Evolutionary conservation across 2,113 vertebrate species (phyloP).

Genomic region (Actinemys pallida): DNA sequence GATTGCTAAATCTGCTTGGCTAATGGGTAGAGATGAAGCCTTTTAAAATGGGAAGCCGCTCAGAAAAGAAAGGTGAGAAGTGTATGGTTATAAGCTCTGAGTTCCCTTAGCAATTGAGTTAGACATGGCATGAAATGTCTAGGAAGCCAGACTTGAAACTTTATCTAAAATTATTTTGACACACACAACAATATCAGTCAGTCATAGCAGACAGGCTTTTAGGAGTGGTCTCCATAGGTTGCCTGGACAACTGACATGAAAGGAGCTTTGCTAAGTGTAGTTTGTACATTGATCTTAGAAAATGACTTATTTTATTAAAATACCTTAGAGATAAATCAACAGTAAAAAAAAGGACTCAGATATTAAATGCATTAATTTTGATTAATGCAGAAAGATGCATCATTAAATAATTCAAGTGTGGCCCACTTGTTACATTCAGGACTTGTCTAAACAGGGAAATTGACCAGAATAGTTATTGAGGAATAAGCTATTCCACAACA

Average conservation of each 20-base stretch:
- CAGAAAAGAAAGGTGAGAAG: not conserved
- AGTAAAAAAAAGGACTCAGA: not conserved
- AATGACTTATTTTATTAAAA: not conserved
- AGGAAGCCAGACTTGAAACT: not conserved
- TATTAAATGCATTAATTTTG: not conserved
- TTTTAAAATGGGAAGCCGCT: fast-evolving
- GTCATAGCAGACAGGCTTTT: not conserved
- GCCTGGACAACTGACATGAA: not conserved
- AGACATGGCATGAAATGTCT: not conserved
- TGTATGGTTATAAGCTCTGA: not conserved
- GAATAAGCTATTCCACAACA: not conserved
- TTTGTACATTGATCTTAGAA: not conserved
- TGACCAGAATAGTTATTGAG: not conserved
- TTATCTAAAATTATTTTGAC: constrained; percentile 20
- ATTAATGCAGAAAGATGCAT: not conserved
- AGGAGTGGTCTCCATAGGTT: not conserved
- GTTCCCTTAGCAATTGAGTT: not conserved
- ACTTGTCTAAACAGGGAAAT: not conserved
- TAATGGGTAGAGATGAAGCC: not conserved
- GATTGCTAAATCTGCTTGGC: not conserved
- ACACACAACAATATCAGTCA: not conserved
- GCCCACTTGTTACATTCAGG: not conserved
- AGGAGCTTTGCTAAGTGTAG: fast-evolving
- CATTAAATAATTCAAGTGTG: not conserved
- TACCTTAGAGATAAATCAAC: not conserved